These are phyloP conservation scores for Neolamprologus brichardi DNA, from an alignment of 2,113 vertebrate genomes.

Conservation along the genomic window DNA sequence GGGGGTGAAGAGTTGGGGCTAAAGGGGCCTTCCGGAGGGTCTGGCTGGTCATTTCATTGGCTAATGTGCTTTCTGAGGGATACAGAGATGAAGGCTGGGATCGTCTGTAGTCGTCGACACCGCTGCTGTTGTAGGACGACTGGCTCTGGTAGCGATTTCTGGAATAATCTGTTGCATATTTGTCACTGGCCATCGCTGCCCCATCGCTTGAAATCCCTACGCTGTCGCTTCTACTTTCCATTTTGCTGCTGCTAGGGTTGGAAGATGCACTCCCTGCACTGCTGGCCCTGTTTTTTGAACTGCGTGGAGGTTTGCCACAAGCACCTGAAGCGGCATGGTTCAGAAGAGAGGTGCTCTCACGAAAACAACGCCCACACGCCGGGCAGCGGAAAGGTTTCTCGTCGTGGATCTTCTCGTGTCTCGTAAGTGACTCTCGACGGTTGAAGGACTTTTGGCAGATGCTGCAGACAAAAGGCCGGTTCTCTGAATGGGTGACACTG, in stretches of 20 bases:
- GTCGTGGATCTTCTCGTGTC: conserved; percentile 88
- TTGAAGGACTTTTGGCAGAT: conserved; percentile 88
- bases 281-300: conserved; percentile 29
- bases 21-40: conserved; percentile 75
- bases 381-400: conserved; percentile 84
- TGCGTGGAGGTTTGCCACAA: conserved; percentile 70
- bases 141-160: conserved; percentile 67
- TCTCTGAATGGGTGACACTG: conserved; percentile 88
- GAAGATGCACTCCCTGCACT: neutral
- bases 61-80: conserved; percentile 52
- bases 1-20: conserved; percentile 76
- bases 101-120: conserved; percentile 65
- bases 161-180: conserved; percentile 67
- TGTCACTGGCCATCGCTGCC: conserved; percentile 37
- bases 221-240: conserved; percentile 15
- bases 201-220: conserved; percentile 22
- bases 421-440: conserved; percentile 85
- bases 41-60: conserved; percentile 54
- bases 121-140: conserved; percentile 50
- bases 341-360: conserved; percentile 83
- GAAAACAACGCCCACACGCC: conserved; percentile 85
- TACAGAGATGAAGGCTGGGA: conserved; percentile 57
- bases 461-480: conserved; percentile 82
- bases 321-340: conserved; percentile 85
- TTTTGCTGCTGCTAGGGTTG: conserved; percentile 47